A percentile compares a stretch with the other conserved stretches of the same genome.
Conservation (phyloP, 2,797 vertebrate genomes). For the Mionectes olivaceus region DNA sequence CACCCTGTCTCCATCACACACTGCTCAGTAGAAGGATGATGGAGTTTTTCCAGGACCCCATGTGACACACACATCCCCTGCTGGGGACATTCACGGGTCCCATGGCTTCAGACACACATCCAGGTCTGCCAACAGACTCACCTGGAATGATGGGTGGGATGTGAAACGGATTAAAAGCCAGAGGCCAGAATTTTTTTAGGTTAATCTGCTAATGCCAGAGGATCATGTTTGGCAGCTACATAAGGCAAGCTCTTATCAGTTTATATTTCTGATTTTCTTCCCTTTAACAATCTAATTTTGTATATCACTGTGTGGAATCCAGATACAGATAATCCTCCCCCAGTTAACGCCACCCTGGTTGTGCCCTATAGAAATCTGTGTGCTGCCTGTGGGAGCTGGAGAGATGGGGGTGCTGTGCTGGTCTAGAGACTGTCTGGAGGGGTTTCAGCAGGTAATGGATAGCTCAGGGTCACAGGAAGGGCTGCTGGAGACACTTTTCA, state of each 20-base stretch:
- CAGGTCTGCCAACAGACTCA: not conserved
- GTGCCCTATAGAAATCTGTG: not conserved
- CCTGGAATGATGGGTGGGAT: not conserved
- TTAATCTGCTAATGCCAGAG: conserved; percentile 38
- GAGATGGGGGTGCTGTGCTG: not conserved
- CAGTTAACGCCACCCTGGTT: not conserved
- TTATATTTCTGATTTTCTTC: conserved; percentile 39
- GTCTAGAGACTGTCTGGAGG: not conserved
- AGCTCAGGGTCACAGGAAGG: not conserved
- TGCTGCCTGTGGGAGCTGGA: not conserved
- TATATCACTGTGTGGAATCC: not conserved
- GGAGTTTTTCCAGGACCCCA: not conserved
- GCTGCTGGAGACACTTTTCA: not conserved
- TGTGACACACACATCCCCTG: not conserved
- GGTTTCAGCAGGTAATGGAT: not conserved
- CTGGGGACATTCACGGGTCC: not conserved
- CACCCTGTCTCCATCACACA: not conserved
- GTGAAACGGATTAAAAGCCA: not conserved
- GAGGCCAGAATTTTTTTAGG: not conserved
- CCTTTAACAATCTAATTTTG: not conserved
- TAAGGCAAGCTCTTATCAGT: conserved; percentile 16
- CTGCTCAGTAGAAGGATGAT: not conserved
- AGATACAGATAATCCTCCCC: not conserved
- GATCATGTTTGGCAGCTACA: conserved; percentile 8
- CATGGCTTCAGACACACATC: rapidly evolving